Evolutionary conservation across 1,140 invertebrate species (phyloP).

Genomic region (Limonius californicus): DNA sequence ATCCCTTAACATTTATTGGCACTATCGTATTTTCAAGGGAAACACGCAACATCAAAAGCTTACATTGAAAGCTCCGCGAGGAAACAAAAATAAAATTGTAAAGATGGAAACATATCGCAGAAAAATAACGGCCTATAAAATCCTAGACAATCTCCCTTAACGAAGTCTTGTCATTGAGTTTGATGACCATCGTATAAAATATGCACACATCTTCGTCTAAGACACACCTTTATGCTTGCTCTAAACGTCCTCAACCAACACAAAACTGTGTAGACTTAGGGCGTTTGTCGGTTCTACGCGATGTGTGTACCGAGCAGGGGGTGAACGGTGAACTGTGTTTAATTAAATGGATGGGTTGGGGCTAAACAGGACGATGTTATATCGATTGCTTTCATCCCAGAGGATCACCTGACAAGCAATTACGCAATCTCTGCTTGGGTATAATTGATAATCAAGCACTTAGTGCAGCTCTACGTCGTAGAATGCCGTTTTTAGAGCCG

Average conservation of each 20-base stretch:
- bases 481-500: not conserved
- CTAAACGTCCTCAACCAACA: not conserved
- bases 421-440: constrained; percentile 35
- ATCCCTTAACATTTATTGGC: too few species aligned
- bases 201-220: not conserved
- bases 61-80: too few species aligned
- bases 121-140: too few species aligned
- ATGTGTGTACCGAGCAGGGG: not conserved
- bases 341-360: constrained; percentile 35
- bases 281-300: not conserved
- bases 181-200: not conserved
- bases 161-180: too few species aligned
- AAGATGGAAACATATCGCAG: too few species aligned
- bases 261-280: not conserved
- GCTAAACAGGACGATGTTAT: constrained; percentile 35
- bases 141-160: too few species aligned
- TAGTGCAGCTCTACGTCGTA: not conserved
- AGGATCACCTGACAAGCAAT: constrained; percentile 39
- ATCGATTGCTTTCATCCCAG: constrained; percentile 39
- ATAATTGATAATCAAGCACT: constrained; percentile 39
- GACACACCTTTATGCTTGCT: not conserved
- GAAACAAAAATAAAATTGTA: too few species aligned
- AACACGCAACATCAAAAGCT: too few species aligned
- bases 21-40: too few species aligned
- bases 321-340: constrained; percentile 24